Conservation (phyloP, 2,888 invertebrate species). For the Patella caerulea region DNA sequence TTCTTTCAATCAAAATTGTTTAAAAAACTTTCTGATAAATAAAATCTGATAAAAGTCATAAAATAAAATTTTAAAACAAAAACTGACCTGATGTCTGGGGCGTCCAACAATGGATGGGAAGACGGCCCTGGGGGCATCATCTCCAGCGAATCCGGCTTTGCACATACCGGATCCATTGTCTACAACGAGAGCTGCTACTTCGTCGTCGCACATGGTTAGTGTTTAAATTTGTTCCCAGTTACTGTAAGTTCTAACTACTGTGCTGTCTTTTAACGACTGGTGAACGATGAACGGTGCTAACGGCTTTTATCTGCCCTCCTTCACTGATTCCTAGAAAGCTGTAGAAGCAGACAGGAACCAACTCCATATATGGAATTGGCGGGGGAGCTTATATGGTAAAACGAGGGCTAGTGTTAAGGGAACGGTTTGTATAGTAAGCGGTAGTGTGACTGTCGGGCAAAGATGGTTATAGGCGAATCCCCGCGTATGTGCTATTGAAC, state of each 20-base stretch:
- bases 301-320: conserved; percentile 12
- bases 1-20: no score
- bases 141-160: conserved; percentile 35
- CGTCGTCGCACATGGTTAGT: conserved; percentile 6
- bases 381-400: not conserved
- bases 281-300: conserved; percentile 5
- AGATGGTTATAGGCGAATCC: no score
- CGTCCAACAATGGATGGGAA: conserved; percentile 33
- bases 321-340: conserved; percentile 8
- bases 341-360: not conserved
- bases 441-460: no score
- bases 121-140: conserved; percentile 31
- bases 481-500: no score
- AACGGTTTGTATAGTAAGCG: no score
- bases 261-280: conserved; percentile 10
- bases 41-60: no score
- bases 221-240: not conserved
- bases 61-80: not conserved
- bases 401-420: no score
- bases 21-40: no score
- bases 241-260: conserved; percentile 7
- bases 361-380: conserved; percentile 7
- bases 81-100: conserved; percentile 31
- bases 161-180: conserved; percentile 19
- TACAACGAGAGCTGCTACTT: conserved; percentile 13